Conservation (phyloP, 2,113 vertebrate genomes). For the Electrona antarctica region DNA sequence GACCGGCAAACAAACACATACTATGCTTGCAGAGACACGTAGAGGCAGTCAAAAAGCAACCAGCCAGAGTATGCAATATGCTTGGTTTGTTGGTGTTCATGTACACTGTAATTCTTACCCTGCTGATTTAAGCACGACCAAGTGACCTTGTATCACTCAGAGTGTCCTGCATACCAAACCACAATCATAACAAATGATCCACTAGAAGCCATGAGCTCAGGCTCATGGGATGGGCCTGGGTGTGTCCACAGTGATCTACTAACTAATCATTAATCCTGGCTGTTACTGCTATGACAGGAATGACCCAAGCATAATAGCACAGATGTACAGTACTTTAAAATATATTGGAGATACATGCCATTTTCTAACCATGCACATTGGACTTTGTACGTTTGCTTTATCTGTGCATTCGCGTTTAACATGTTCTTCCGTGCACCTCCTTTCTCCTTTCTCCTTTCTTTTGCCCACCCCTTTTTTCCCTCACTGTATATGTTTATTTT, state of each 20-base stretch:
- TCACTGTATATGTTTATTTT: no score
- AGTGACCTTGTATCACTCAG: slow-evolving; percentile 44
- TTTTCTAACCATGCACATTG: no score
- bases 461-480: no score
- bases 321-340: not conserved
- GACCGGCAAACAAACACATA: slow-evolving; percentile 26
- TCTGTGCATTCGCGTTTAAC: no score
- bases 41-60: no score
- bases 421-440: no score
- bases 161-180: no score
- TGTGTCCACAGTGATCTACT: not conserved
- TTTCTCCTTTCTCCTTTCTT: no score
- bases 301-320: not conserved
- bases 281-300: not conserved
- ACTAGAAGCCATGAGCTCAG: not conserved
- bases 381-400: no score
- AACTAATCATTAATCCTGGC: slow-evolving; percentile 10
- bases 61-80: no score
- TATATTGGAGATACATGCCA: not conserved
- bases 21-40: slow-evolving; percentile 37
- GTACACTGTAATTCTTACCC: not conserved
- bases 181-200: not conserved
- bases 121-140: slow-evolving; percentile 12
- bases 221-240: slow-evolving; percentile 2
- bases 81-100: not conserved